These are phyloP conservation scores for Eira barbara DNA, from an alignment of 2,113 vertebrate species.

Conservation along the genomic window DNA sequence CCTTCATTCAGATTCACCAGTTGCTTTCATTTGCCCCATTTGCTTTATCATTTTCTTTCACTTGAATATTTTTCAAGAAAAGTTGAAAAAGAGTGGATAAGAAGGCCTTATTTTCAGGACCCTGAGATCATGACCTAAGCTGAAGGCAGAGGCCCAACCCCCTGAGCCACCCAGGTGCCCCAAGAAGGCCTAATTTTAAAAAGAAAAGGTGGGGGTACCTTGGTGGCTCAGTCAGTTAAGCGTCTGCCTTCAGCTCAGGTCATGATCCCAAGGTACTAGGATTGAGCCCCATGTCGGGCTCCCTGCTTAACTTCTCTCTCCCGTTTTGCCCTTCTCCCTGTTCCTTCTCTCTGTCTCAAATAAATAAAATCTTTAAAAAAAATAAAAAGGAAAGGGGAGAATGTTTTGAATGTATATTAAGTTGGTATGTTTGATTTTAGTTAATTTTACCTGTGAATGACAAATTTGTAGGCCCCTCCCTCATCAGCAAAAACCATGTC, in stretches of 20 bases:
- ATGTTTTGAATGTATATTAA: background rate
- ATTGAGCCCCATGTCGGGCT: background rate
- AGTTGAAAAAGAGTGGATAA: too few relatives aligned
- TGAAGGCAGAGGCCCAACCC: too few relatives aligned
- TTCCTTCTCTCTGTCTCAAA: background rate
- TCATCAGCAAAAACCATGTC: background rate
- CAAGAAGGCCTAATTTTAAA: background rate
- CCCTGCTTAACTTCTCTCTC: background rate
- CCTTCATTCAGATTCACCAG: background rate
- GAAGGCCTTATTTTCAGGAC: too few relatives aligned
- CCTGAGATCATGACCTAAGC: too few relatives aligned
- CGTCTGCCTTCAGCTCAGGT: too few relatives aligned
- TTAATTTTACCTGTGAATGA: background rate
- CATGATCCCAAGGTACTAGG: too few relatives aligned
- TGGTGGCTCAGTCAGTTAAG: too few relatives aligned
- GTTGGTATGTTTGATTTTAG: constrained; percentile 41
- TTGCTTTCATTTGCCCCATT: background rate
- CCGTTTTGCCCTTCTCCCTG: background rate
- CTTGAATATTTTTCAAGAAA: background rate
- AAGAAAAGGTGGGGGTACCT: background rate
- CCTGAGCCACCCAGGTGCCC: too few relatives aligned
- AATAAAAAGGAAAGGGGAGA: background rate
- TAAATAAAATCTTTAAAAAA: background rate
- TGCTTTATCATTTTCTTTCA: constrained; percentile 28
- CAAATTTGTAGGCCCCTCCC: background rate